Evolutionary conservation across 2,888 invertebrate genomes (phyloP).

Genomic region (Galeopsomyia nigrocyanea): DNA sequence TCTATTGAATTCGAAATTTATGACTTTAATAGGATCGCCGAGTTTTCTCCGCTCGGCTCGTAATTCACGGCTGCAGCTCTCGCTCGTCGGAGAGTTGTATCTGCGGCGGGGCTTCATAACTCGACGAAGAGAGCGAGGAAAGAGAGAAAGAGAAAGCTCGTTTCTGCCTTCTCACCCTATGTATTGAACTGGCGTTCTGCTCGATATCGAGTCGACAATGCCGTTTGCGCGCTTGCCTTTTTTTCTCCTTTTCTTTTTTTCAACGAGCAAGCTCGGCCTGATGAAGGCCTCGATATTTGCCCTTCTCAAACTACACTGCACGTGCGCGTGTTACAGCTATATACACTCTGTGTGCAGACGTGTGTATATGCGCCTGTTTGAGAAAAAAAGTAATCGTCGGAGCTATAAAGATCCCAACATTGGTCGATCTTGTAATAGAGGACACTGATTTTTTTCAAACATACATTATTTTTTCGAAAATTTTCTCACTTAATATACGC

Average conservation of each 20-base stretch:
- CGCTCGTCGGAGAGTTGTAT: constrained; percentile 32
- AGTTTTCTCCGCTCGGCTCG: constrained; percentile 57
- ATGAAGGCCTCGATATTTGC: too few relatives aligned
- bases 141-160: background rate
- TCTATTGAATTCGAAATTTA: constrained; percentile 67
- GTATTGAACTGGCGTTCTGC: background rate
- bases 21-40: constrained; percentile 65
- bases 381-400: too few relatives aligned
- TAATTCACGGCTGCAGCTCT: constrained; percentile 60
- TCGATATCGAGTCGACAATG: constrained; percentile 19
- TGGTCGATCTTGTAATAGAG: too few relatives aligned
- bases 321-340: too few relatives aligned
- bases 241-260: background rate
- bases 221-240: background rate
- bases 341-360: too few relatives aligned
- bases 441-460: too few relatives aligned
- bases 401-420: too few relatives aligned
- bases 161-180: too few relatives aligned
- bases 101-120: constrained; percentile 36
- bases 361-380: too few relatives aligned
- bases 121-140: constrained; percentile 21
- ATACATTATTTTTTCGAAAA: too few relatives aligned
- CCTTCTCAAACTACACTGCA: too few relatives aligned
- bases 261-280: background rate
- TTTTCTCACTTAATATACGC: too few relatives aligned